Conservation (phyloP, 1,140 invertebrate species). For the Diprion similis region DNA sequence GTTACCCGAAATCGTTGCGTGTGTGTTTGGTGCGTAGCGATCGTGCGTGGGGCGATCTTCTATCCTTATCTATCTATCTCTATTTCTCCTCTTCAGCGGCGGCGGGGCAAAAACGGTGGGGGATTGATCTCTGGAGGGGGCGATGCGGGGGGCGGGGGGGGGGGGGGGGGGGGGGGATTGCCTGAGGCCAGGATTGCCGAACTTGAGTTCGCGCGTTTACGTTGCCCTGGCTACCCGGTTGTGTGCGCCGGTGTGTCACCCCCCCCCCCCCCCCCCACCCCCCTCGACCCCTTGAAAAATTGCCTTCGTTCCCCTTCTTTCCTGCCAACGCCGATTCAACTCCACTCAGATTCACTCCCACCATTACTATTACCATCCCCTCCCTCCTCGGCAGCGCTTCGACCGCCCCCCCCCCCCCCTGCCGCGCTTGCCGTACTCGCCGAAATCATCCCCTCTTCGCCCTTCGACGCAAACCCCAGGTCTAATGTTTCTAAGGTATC, state of each 20-base stretch:
- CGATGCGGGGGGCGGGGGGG: conserved; percentile 20
- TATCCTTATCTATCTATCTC: not conserved
- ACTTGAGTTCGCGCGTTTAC: conserved; percentile 31
- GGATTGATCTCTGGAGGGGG: conserved; percentile 3
- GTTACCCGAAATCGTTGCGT: conserved; percentile 26
- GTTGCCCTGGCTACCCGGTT: not conserved
- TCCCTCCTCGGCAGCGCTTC: conserved; percentile 12
- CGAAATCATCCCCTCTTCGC: conserved; percentile 14
- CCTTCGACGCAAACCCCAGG: conserved; percentile 1
- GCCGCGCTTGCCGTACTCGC: not conserved
- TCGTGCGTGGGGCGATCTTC: not conserved
- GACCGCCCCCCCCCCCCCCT: not conserved
- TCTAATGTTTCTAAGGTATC: conserved; percentile 39
- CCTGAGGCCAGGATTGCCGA: conserved; percentile 37
- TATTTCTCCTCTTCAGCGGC: not conserved
- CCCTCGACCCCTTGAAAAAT: not conserved
- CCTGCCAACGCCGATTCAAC: conserved; percentile 11
- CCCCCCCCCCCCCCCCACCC: not conserved
- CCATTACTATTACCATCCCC: not conserved
- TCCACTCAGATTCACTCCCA: not conserved
- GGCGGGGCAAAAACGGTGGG: not conserved
- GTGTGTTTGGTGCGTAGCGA: conserved; percentile 27
- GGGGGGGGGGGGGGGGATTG: conserved; percentile 32
- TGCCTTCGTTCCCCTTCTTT: too few species aligned
- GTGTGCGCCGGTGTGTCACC: not conserved